phyloP scores from a whole-genome alignment of 2,113 vertebrate species.

The Prionailurus viverrinus region DNA sequence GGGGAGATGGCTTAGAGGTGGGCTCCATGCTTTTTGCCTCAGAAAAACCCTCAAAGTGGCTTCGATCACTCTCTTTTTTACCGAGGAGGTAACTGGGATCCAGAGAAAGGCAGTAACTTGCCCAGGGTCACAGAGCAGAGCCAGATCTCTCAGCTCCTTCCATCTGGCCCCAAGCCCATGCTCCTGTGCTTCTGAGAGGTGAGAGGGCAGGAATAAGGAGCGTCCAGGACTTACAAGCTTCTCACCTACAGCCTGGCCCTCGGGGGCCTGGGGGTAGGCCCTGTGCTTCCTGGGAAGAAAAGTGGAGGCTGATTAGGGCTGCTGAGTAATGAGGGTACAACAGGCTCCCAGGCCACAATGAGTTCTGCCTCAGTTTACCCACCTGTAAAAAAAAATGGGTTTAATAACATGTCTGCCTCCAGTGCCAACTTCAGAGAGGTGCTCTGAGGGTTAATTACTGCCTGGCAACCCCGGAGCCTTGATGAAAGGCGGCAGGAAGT shows the following conservation, averaged over 20 bases:
- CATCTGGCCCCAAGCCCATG: accelerated
- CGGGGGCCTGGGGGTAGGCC: not conserved
- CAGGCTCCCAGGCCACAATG: conserved; percentile 47
- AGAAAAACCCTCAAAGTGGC: not conserved
- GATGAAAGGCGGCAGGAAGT: conserved; percentile 76
- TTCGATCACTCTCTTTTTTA: not conserved
- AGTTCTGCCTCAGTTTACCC: conserved; percentile 80
- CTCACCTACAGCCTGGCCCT: not conserved
- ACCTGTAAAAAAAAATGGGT: conserved; percentile 62
- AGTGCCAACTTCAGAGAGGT: conserved; percentile 76
- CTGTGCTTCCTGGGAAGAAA: not conserved
- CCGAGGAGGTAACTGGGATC: not conserved
- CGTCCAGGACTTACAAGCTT: no score
- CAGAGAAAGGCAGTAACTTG: not conserved
- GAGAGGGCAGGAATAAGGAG: not conserved
- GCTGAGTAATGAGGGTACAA: conserved; percentile 62
- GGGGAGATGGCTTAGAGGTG: conserved; percentile 57
- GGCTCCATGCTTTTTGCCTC: conserved; percentile 48
- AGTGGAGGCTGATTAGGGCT: not conserved
- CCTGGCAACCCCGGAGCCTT: conserved; percentile 51
- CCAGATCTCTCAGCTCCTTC: not conserved
- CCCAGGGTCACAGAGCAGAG: not conserved
- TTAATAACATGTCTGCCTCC: conserved; percentile 81
- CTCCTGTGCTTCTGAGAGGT: no score
- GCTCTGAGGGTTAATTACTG: conserved; percentile 70